Percentiles rank a stretch among this genome's conserved stretches.
Evolutionary conservation across 2,113 vertebrate species (phyloP).

Genomic region (Saccopteryx leptura): DNA sequence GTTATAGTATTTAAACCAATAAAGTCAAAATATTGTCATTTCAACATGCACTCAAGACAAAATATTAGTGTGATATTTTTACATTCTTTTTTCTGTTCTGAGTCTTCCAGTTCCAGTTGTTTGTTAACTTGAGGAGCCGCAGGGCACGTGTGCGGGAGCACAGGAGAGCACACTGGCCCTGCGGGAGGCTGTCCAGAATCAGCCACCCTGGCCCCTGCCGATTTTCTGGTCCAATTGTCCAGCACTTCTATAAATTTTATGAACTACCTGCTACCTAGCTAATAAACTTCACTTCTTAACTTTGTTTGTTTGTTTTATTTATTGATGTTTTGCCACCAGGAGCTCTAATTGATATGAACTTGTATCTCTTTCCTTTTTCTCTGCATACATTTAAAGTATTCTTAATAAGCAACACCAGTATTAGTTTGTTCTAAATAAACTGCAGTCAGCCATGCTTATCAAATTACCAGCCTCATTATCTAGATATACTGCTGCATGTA

Average conservation of each 20-base stretch:
- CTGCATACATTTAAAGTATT: constrained; percentile 74
- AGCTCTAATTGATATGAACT: not conserved
- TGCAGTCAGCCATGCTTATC: constrained; percentile 55
- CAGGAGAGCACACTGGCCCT: not conserved
- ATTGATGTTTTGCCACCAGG: not conserved
- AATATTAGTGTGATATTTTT: not conserved
- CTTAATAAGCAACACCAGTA: constrained; percentile 69
- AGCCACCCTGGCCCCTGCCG: accelerated
- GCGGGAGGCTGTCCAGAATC: not conserved
- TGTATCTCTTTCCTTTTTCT: constrained; percentile 25
- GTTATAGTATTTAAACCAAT: not conserved
- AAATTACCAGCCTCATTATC: constrained; percentile 72
- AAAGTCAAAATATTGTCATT: not conserved
- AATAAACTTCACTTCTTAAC: not conserved
- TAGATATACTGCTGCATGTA: not conserved
- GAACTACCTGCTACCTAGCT: not conserved
- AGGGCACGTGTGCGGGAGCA: accelerated
- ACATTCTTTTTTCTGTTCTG: not conserved
- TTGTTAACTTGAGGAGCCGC: not conserved
- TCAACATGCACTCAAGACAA: not conserved
- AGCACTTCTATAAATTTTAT: not conserved
- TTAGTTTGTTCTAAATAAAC: constrained; percentile 71
- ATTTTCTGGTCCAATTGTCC: not conserved
- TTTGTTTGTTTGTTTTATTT: not conserved
- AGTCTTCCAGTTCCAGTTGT: not conserved